These are phyloP conservation scores for Apostichopus californicus DNA, from an alignment of 35 echinoderm and acorn worm genomes.

Conservation along the genomic window DNA sequence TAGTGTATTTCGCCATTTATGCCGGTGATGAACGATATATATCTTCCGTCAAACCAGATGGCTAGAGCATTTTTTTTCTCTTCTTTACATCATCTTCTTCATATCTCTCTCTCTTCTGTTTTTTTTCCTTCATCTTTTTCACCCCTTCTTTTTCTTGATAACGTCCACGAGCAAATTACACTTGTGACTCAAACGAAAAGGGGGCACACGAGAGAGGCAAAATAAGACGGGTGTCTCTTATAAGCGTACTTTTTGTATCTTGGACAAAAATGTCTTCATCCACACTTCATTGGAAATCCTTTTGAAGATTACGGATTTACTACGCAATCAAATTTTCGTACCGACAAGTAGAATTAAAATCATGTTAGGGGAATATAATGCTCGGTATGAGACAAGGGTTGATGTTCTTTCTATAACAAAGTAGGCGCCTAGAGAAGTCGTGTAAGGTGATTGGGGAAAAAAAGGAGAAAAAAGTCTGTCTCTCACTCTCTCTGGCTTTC, in stretches of 20 bases:
- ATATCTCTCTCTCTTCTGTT: not conserved
- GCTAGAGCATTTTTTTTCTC: not conserved
- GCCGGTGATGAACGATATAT: slow-evolving; percentile 32
- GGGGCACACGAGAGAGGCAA: slow-evolving; percentile 12
- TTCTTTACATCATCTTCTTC: not conserved
- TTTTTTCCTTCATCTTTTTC: not conserved
- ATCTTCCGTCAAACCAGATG: slow-evolving; percentile 47
- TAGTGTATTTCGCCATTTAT: slow-evolving; percentile 32
- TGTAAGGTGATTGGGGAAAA: not conserved
- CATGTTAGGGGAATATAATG: slow-evolving; percentile 17
- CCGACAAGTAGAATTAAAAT: slow-evolving; percentile 8
- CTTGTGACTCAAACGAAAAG: not conserved
- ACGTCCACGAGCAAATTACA: slow-evolving; percentile 10
- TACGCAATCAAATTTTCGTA: slow-evolving; percentile 13
- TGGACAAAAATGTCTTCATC: slow-evolving; percentile 10
- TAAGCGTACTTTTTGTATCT: slow-evolving; percentile 5
- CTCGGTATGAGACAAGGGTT: not conserved
- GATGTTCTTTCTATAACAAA: slow-evolving; percentile 18
- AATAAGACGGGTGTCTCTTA: not conserved
- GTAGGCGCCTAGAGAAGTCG: not conserved
- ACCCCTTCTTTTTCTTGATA: not conserved
- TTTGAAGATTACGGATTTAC: slow-evolving; percentile 28
- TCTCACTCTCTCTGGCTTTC: not conserved
- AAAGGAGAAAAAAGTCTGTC: not conserved
- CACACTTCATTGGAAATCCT: slow-evolving; percentile 7